Conservation (phyloP, 2,113 vertebrate species). For the Dasyurus viverrinus region DNA sequence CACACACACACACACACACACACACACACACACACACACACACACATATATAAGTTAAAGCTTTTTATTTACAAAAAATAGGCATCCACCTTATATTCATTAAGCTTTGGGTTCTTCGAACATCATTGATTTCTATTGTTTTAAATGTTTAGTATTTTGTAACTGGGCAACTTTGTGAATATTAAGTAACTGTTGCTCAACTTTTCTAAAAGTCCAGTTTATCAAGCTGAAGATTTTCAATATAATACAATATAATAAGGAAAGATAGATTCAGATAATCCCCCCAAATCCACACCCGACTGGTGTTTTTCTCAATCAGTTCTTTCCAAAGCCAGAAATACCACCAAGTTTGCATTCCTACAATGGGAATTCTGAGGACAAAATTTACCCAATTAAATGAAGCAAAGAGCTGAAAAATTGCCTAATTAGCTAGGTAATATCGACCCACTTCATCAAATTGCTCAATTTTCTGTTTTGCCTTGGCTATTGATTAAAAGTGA, state of each 20-base stretch:
- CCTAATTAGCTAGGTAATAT: not conserved
- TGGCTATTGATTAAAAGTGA: constrained; percentile 19
- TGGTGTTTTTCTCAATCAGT: not conserved
- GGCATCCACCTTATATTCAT: not conserved
- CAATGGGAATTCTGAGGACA: not conserved
- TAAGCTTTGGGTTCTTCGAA: not conserved
- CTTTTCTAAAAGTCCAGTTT: not conserved
- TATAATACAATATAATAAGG: not conserved
- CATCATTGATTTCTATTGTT: not conserved
- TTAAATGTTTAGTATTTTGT: constrained; percentile 10
- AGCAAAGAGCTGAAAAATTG: not conserved
- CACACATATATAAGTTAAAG: no score
- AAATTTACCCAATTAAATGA: not conserved
- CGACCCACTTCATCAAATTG: not conserved
- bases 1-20: no score
- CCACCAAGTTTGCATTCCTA: not conserved
- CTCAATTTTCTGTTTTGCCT: not conserved
- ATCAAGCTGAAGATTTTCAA: not conserved
- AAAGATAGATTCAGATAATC: not conserved
- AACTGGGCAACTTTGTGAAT: not conserved
- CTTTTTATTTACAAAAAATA: no score
- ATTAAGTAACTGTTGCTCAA: constrained; percentile 25
- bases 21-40: no score
- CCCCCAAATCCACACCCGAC: not conserved
- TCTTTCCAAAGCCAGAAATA: not conserved